Conservation (phyloP, 2,797 vertebrate species). For the Lateolabrax maculatus region DNA sequence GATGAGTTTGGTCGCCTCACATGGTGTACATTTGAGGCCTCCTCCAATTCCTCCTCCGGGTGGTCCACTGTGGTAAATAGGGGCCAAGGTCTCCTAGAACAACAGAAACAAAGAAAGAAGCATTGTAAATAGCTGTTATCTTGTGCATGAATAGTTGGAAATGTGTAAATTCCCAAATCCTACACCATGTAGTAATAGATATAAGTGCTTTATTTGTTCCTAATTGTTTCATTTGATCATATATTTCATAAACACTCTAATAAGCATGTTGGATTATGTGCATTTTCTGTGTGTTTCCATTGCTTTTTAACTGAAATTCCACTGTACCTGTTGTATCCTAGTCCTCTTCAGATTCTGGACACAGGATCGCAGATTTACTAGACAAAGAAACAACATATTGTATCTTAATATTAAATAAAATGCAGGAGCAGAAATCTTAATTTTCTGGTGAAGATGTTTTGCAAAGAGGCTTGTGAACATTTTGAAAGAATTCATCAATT, state of each 20-base stretch:
- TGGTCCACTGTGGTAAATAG: conserved; percentile 80
- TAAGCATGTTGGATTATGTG: not conserved
- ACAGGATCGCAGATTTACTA: conserved; percentile 86
- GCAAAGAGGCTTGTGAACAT: not conserved
- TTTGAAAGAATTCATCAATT: too few relatives aligned
- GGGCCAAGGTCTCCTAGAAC: conserved; percentile 83
- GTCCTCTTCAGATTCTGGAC: conserved; percentile 88
- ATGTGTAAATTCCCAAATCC: not conserved
- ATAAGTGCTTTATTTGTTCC: not conserved
- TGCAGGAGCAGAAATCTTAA: not conserved
- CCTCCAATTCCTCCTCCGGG: conserved; percentile 48
- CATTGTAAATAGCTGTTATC: not conserved
- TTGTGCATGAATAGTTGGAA: not conserved
- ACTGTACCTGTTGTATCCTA: conserved; percentile 85
- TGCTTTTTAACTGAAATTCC: conserved; percentile 6
- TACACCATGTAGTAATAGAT: not conserved
- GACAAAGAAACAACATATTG: conserved; percentile 40
- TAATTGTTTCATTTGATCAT: not conserved
- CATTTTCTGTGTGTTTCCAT: not conserved
- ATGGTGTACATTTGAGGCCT: conserved; percentile 70
- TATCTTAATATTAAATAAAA: conserved; percentile 19
- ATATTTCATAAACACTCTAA: not conserved
- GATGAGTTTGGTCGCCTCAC: conserved; percentile 81
- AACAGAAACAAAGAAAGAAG: conserved; percentile 20
- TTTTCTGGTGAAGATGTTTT: not conserved